Percentiles rank a stretch among this genome's conserved stretches.
These are phyloP conservation scores for Craterocephalus amniculus DNA, from an alignment of 2,797 vertebrate genomes.

Conservation along the genomic window DNA sequence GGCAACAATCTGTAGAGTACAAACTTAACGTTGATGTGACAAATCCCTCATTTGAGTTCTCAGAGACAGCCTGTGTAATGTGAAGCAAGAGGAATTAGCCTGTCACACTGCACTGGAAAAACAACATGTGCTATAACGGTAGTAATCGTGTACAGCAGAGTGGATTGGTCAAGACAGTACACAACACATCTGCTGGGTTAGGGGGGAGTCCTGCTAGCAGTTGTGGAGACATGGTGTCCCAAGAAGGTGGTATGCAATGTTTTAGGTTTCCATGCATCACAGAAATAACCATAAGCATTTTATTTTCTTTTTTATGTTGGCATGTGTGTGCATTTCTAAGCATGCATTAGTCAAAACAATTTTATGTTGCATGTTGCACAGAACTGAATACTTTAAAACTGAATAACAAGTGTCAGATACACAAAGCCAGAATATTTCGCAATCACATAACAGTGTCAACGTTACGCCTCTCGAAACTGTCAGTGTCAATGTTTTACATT, in stretches of 20 bases:
- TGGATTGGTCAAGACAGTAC: slow-evolving; percentile 47
- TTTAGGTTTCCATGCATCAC: neutral
- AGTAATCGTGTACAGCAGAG: slow-evolving; percentile 33
- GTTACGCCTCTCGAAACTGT: slow-evolving; percentile 58
- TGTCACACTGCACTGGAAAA: slow-evolving; percentile 41
- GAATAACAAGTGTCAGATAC: slow-evolving; percentile 19
- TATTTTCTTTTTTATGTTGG: too few relatives aligned
- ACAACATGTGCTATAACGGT: slow-evolving; percentile 37
- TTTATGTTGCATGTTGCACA: neutral
- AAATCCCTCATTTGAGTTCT: slow-evolving; percentile 15
- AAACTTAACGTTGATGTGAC: neutral
- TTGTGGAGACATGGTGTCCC: slow-evolving; percentile 37
- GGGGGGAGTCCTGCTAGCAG: slow-evolving; percentile 17
- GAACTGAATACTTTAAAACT: neutral
- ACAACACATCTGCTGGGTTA: slow-evolving; percentile 35
- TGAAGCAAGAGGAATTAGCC: slow-evolving; percentile 28
- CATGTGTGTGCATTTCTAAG: neutral
- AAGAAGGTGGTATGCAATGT: neutral
- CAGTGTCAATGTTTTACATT: slow-evolving; percentile 39
- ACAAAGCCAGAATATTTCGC: slow-evolving; percentile 57
- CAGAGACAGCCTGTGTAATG: slow-evolving; percentile 9
- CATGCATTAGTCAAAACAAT: neutral
- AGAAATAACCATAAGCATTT: neutral
- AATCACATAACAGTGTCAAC: slow-evolving; percentile 46
- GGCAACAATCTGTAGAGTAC: neutral